phyloP scores from a whole-genome alignment of 1,140 invertebrate genomes.

The Microplitis demolitor region DNA sequence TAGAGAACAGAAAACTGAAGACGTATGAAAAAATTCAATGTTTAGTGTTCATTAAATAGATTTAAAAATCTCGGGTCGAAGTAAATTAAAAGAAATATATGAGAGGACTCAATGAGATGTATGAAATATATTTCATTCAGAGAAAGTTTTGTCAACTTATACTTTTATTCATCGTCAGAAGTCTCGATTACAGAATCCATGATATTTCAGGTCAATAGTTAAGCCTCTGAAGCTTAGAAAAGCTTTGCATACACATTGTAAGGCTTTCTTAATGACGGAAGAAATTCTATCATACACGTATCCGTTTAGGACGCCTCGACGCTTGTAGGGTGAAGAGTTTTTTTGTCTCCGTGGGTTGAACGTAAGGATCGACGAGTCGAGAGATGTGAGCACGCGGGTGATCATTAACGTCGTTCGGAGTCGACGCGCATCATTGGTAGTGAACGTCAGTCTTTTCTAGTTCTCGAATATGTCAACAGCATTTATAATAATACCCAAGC shows the following conservation, averaged over 20 bases:
- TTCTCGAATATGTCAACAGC: not conserved
- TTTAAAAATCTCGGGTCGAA: too few species aligned
- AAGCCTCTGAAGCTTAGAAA: slow-evolving; percentile 47
- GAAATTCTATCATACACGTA: slow-evolving; percentile 58
- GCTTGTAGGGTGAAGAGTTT: slow-evolving; percentile 36
- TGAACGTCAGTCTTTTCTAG: slow-evolving; percentile 32
- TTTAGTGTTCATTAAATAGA: too few species aligned
- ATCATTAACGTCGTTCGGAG: slow-evolving; percentile 40
- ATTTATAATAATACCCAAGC: slow-evolving; percentile 1
- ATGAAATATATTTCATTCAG: too few species aligned
- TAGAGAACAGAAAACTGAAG: too few species aligned
- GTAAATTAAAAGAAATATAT: too few species aligned
- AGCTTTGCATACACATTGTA: slow-evolving; percentile 41
- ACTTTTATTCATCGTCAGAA: not conserved
- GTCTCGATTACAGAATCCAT: not conserved
- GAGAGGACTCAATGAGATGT: too few species aligned
- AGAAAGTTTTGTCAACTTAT: too few species aligned
- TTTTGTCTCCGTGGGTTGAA: slow-evolving; percentile 46
- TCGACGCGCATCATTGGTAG: slow-evolving; percentile 38
- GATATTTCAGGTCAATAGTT: slow-evolving; percentile 31
- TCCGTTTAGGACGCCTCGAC: slow-evolving; percentile 54
- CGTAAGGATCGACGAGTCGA: slow-evolving; percentile 20
- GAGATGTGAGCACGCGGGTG: slow-evolving; percentile 22
- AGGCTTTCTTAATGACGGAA: slow-evolving; percentile 61
- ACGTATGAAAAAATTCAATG: too few species aligned